Percentiles rank a stretch among this genome's conserved stretches.
phyloP scores from a whole-genome alignment of 2,888 invertebrate species.

The Synanthedon vespiformis region DNA sequence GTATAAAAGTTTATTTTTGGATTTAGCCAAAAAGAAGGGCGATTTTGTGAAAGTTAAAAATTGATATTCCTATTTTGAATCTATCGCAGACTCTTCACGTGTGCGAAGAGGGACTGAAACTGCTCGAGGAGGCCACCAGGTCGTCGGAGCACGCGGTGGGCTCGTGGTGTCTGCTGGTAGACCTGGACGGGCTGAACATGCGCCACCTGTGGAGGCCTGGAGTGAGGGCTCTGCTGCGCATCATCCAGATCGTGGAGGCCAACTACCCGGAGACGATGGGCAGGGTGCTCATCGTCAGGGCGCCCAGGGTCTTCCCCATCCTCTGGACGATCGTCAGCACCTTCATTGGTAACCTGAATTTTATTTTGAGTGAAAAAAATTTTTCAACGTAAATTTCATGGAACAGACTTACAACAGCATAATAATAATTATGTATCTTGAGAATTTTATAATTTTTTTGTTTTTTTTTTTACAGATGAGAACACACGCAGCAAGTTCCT shows the following conservation, averaged over 20 bases:
- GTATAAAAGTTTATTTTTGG: background rate
- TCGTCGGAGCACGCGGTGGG: slow-evolving; percentile 85
- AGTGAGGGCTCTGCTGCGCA: slow-evolving; percentile 77
- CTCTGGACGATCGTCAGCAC: slow-evolving; percentile 95
- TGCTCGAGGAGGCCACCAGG: slow-evolving; percentile 88
- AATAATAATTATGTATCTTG: too few species aligned
- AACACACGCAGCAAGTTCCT: slow-evolving; percentile 92
- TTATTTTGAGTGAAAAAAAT: too few species aligned
- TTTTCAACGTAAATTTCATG: too few species aligned
- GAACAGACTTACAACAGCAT: too few species aligned
- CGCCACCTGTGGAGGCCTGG: slow-evolving; percentile 95
- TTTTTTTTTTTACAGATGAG: slow-evolving; percentile 74
- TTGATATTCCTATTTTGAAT: too few species aligned
- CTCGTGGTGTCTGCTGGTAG: slow-evolving; percentile 90
- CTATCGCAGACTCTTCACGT: slow-evolving; percentile 79
- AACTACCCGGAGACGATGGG: slow-evolving; percentile 98
- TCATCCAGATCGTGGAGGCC: slow-evolving; percentile 82
- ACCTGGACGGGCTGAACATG: slow-evolving; percentile 95
- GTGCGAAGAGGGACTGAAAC: slow-evolving; percentile 90
- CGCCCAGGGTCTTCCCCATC: slow-evolving; percentile 94
- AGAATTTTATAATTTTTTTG: background rate
- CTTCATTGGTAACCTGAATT: slow-evolving; percentile 77
- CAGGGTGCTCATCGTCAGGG: slow-evolving; percentile 88
- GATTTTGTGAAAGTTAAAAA: background rate
- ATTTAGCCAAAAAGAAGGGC: background rate